Evolutionary conservation across 2,113 vertebrate species (phyloP), one percentile per base, ranked within the genome.

Genomic region (Ceyx cyanopectus): DNA sequence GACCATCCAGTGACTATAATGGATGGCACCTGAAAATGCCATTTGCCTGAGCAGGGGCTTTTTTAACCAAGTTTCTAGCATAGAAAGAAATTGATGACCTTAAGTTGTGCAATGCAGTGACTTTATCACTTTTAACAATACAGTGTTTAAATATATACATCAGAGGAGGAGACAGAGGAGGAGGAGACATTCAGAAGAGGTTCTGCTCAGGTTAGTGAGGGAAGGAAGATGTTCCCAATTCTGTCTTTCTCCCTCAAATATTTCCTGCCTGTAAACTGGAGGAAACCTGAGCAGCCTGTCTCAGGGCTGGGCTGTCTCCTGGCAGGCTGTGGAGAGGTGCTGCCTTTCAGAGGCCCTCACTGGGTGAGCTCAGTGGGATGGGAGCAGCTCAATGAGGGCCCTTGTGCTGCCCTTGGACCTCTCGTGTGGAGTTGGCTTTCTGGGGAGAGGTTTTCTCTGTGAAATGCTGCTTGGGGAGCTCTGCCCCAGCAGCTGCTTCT

Each of bases 301-400:
- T 20, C 13, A 22, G 66, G 65, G 48, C 40, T 29, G 69, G 32
- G 17, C 34, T n/a, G 24, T 30, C 26, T 18, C 4, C 63, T 26
- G 0, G 0, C 2, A 1, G 7, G 54, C 48, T 9, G 1, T 3
- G n/a, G 30, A 26, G 27, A 12, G 9, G 6, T 8, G 29, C 53
- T 56, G 53, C 48, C 61, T 84, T n/a, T 20, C 23, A 29, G 16
- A 74, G 66, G 51, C 27, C 60, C 20, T 30, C 9, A 6, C 4
- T 16, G 2, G 63, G 40, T 56, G 32, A 19, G 60, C 65, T 41
- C 4, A 0, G 70, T 19, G 61, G 37, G 46, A 7, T 2, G 48
- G 61, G 75, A 32, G 2, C 37, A 9, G 37, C 45, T 27, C 61
- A 9, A 1, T 1, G 56, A 21, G 9, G 26, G 41, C 9, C 50